phyloP scores from a whole-genome alignment of 2,113 vertebrate genomes.

The Anolis sagrei region DNA sequence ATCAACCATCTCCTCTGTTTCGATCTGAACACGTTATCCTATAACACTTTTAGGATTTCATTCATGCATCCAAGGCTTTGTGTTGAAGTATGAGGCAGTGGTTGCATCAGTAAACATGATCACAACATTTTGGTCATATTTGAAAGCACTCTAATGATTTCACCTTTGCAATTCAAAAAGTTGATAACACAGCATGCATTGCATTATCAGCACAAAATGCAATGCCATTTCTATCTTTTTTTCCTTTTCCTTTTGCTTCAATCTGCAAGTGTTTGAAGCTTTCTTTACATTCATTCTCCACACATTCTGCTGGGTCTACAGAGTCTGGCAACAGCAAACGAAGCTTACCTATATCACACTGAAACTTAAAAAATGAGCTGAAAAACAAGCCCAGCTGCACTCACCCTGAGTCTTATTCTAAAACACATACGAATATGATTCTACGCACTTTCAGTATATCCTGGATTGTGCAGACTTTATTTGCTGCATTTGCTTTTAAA shows the following conservation, averaged over 20 bases:
- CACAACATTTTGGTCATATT: neutral
- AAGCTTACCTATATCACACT: neutral
- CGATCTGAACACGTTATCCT: neutral
- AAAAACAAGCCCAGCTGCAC: neutral
- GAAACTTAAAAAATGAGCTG: neutral
- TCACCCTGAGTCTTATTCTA: neutral
- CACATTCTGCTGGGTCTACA: neutral
- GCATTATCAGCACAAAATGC: constrained; percentile 1
- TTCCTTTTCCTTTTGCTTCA: neutral
- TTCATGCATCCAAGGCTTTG: neutral
- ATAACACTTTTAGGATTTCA: neutral
- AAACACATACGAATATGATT: neutral
- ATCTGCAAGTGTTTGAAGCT: neutral
- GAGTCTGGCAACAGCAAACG: neutral
- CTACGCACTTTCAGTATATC: constrained; percentile 9
- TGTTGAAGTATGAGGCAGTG: neutral
- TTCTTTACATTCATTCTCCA: neutral
- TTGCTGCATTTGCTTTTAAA: neutral
- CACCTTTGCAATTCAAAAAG: neutral
- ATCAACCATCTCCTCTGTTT: neutral
- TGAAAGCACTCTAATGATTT: neutral
- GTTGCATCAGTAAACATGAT: neutral
- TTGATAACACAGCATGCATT: neutral
- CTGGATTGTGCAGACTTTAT: neutral
- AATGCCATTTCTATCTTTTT: neutral